Base-by-base conservation (phyloP, 2,113 vertebrate genomes). In the Pollachius pollachius region DNA sequence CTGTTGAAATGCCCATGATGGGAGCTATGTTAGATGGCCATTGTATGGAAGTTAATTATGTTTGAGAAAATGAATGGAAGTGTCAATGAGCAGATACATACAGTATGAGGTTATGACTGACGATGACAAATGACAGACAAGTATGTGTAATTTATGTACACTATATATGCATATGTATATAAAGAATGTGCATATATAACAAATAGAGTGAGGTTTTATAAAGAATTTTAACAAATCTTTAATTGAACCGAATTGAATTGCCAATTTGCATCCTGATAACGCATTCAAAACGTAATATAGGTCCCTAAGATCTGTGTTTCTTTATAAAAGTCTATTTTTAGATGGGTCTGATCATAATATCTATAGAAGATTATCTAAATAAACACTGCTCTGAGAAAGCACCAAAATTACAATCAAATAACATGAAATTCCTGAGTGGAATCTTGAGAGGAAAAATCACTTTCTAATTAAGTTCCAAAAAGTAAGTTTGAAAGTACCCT, bases 191-290 rank as follows among this genome's bases (percentile, higher is more conserved):
- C 76, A 92, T 92, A 91, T 91, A 91, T 91, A 90, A 87, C 77
- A 90, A 91, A 91, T 91, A 90, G 88, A 91, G 89, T 80, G 88
- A 87, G 52, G 84, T 90, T 92, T 92, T 92, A 90, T 92, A 91
- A 91, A 91, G 89, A 92, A 91, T 74, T 73, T 75, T 74, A 80
- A 68, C 58, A 72, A 66, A 62, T 75, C 69, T 74, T 48, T 77
- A 5, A 68, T 80, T 74, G 71, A 48, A 75, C 77, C 77, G 79
- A 85, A 85, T 90, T 80, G 75, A 52, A 79, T 75, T 73, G 58
- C 87, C 76, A 89, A 85, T 87, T 82, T 77, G 16, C 16, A 73
- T 80, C 72, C n/a, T 79, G 65, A 70, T 75, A 27, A 23, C 62
- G 76, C 68, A 5, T 72, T 83, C 59, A 71, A 77, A 81, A 67